Percentiles rank a stretch among this genome's conserved stretches.
Evolutionary conservation across 2,888 invertebrate genomes (phyloP).

Genomic region (Caenorhabditis sp.): DNA sequence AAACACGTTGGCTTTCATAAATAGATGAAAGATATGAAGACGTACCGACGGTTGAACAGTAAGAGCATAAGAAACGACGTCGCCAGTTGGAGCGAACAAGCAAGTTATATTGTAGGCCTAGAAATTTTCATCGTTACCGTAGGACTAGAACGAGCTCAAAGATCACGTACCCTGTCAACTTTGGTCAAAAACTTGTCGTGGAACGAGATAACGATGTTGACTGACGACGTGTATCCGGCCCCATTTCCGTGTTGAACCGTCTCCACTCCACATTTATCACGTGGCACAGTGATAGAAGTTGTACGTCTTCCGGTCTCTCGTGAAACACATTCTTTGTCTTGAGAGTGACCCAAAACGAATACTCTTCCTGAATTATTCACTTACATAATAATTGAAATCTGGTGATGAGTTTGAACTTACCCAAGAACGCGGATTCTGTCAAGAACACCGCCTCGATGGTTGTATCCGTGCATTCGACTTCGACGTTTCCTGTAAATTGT

Average conservation of each 20-base stretch:
- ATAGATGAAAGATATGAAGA: background rate
- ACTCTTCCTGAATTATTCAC: conserved; percentile 71
- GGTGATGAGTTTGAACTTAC: too few relatives aligned
- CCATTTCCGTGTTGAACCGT: conserved; percentile 75
- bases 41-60: conserved; percentile 68
- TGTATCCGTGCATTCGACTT: conserved; percentile 78
- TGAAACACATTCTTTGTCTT: conserved; percentile 74
- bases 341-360: conserved; percentile 77
- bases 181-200: conserved; percentile 79
- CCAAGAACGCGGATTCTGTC: conserved; percentile 71
- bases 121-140: too few relatives aligned
- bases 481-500: conserved; percentile 74
- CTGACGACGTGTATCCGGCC: conserved; percentile 76
- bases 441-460: conserved; percentile 77
- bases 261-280: conserved; percentile 76
- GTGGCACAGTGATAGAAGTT: conserved; percentile 74
- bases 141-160: too few relatives aligned
- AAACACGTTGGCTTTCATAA: background rate
- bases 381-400: background rate
- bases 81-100: conserved; percentile 73
- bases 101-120: conserved; percentile 65
- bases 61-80: conserved; percentile 78
- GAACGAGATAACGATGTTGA: conserved; percentile 78
- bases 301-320: conserved; percentile 73
- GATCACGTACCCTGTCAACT: conserved; percentile 70